Evolutionary conservation across 2,113 vertebrate genomes (phyloP), one percentile per base, ranked within the genome.

Genomic region (Gulo gulo): DNA sequence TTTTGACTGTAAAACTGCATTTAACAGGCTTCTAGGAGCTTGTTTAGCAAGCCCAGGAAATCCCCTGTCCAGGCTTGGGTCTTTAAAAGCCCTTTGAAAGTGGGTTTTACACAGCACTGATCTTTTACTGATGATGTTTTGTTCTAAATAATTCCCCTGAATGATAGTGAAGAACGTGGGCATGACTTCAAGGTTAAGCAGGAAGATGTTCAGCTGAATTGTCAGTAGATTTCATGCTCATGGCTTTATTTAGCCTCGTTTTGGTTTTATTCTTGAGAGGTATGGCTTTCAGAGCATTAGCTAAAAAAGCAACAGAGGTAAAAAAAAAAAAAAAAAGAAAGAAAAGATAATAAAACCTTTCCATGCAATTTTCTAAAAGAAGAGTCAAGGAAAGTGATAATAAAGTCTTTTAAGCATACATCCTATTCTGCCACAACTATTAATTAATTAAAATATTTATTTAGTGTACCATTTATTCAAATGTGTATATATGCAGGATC

Each of bases 11-110:
- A 95, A 88, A 92, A 90, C 6, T 87, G 29, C 80, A 93, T 82
- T 96, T 88, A 90, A 95, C 45, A 97, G 23, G 71, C 31, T 97
- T 87, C 10, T 88, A 69, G 26, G 42, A 96, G 80, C 39, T 91
- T 83, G 57, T 94, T 95, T 84, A 96, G 81, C 90, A 97, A 90
- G 29, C 59, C 86, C 8, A 10, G 55, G 45, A 83, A 96, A 93
- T 59, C 45, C n/a, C 55, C 80, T 96, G n/a, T 69, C 74, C 45
- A 92, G 73, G 57, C 7, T 7, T 81, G 7, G 59, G 42, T 95
- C 29, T 82, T 94, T 96, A 86, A 98, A 96, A 94, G 67, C 10
- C 57, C 29, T 90, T 80, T 96, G 29, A 97, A 94, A 90, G 79
- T 88, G 61, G 24, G 69, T 81, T 94, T 98, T 95, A 91, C 67